Evolutionary conservation across 2,888 invertebrate species (phyloP).

Genomic region (Lasioglossum morio): DNA sequence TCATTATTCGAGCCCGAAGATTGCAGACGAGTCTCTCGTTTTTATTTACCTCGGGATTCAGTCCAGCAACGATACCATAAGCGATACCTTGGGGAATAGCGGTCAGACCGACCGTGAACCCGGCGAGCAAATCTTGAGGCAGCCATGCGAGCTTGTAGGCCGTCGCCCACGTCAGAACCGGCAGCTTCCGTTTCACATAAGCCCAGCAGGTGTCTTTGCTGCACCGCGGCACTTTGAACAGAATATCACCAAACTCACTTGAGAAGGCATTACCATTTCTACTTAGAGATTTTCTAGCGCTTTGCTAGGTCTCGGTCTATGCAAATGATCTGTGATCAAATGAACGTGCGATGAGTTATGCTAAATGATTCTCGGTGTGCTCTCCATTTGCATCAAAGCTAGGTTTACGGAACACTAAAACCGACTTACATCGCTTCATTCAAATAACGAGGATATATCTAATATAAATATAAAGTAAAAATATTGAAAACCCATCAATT

Average conservation of each 20-base stretch:
- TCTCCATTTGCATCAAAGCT: not conserved
- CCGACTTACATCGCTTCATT: not conserved
- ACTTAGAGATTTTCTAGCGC: not conserved
- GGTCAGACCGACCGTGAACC: conserved; percentile 77
- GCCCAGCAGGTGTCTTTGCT: conserved; percentile 18
- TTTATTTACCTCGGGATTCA: conserved; percentile 76
- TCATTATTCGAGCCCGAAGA: not conserved
- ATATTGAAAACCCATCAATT: not conserved
- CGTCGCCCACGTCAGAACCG: conserved; percentile 73
- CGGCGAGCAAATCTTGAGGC: conserved; percentile 72
- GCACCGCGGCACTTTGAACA: conserved; percentile 52
- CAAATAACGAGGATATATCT: not conserved
- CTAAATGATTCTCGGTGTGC: no score
- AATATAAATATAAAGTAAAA: not conserved
- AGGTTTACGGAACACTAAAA: not conserved
- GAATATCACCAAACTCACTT: not conserved
- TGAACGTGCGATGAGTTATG: not conserved
- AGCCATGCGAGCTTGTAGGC: conserved; percentile 73
- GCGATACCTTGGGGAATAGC: conserved; percentile 79
- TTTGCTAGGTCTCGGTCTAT: not conserved
- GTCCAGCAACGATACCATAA: conserved; percentile 75
- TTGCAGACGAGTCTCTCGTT: no score
- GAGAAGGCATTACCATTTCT: not conserved
- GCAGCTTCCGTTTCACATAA: conserved; percentile 71
- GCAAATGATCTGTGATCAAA: not conserved